Conservation (phyloP, 92 coral and sea anemone species). For the Porites cylindrica region DNA sequence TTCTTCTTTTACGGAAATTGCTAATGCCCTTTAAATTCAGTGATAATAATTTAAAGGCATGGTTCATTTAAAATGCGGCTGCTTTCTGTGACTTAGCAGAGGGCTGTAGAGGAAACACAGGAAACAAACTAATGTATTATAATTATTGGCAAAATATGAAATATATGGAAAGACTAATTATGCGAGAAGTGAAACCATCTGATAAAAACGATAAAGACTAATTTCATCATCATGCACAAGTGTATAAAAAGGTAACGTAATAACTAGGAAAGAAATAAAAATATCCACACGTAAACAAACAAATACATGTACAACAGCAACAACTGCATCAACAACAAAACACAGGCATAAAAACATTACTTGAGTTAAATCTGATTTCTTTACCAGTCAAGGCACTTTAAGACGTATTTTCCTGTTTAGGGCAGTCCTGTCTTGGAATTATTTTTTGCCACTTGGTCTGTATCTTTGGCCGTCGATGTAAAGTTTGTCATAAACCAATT, state of each 20-base stretch:
- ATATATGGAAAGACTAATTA: too few relatives aligned
- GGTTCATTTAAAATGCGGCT: too few relatives aligned
- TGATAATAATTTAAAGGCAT: too few relatives aligned
- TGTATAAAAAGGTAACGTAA: neutral
- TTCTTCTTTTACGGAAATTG: too few relatives aligned
- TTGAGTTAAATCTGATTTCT: neutral
- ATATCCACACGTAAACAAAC: neutral
- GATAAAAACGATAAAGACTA: too few relatives aligned
- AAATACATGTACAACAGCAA: neutral
- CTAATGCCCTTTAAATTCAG: too few relatives aligned
- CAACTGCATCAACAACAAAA: neutral
- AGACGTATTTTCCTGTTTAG: neutral
- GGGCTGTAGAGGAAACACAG: too few relatives aligned
- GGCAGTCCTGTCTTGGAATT: neutral
- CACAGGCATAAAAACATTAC: neutral
- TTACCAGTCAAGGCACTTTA: neutral
- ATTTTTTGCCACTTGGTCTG: neutral
- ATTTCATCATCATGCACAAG: neutral
- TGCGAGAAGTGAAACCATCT: too few relatives aligned
- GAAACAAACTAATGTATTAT: too few relatives aligned
- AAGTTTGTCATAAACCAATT: neutral
- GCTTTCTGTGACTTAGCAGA: too few relatives aligned
- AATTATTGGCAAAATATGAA: too few relatives aligned
- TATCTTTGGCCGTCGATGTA: neutral
- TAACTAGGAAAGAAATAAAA: neutral